phyloP scores from a whole-genome alignment of 2,113 vertebrate species.

The Myiozetetes cayanensis region DNA sequence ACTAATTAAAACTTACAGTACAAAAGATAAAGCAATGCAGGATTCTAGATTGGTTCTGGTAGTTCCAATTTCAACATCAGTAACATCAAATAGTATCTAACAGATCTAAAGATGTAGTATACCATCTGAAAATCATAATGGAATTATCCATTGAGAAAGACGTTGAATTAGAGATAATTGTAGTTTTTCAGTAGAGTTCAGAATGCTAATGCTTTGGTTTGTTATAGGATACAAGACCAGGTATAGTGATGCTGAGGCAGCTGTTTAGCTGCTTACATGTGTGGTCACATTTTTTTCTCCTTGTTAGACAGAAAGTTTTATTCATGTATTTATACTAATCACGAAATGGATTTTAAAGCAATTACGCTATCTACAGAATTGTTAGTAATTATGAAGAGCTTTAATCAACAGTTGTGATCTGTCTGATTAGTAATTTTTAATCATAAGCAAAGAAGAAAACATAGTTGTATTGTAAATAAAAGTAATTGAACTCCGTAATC shows the following conservation, averaged over 20 bases:
- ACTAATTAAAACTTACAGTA: slow-evolving; percentile 53
- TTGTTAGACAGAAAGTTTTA: background rate
- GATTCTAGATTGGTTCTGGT: slow-evolving; percentile 41
- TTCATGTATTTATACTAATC: background rate
- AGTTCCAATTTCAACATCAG: slow-evolving; percentile 29
- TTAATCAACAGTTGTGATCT: slow-evolving; percentile 22
- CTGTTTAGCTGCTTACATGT: background rate
- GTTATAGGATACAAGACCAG: background rate
- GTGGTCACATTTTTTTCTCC: rapidly evolving
- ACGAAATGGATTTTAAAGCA: slow-evolving; percentile 17
- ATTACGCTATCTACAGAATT: background rate
- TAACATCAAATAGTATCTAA: background rate
- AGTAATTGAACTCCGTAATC: background rate
- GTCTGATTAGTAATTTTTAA: slow-evolving; percentile 36
- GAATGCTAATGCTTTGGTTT: background rate
- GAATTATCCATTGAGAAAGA: background rate
- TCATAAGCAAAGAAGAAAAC: background rate
- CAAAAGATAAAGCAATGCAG: slow-evolving; percentile 8
- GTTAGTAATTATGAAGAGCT: slow-evolving; percentile 30
- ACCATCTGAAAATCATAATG: slow-evolving; percentile 17
- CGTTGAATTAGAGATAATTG: slow-evolving; percentile 3
- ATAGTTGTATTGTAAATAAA: slow-evolving; percentile 1
- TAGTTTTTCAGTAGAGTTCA: background rate
- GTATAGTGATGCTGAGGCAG: background rate
- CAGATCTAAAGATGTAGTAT: slow-evolving; percentile 23